Evolutionary conservation across 2,888 invertebrate genomes (phyloP).

Genomic region (Stenodema calcarata): DNA sequence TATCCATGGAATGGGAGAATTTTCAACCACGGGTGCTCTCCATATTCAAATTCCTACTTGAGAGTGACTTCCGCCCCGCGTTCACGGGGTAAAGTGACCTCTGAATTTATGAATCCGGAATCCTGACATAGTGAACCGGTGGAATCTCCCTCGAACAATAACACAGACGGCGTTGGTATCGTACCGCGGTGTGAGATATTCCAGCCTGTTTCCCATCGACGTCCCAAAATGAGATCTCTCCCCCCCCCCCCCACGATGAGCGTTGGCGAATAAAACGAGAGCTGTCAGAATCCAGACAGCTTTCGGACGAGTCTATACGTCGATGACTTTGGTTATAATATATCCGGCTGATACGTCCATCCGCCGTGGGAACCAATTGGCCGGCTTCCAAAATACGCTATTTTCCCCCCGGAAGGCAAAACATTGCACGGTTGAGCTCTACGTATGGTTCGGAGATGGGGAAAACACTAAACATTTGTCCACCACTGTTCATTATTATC

Average conservation of each 20-base stretch:
- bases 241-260: not conserved
- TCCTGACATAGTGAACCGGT: not conserved
- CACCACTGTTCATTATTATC: too few relatives aligned
- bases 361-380: not conserved
- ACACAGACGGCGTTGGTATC: not conserved
- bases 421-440: too few relatives aligned
- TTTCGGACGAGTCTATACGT: not conserved
- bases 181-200: not conserved
- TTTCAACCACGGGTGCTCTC: too few relatives aligned
- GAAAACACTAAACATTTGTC: too few relatives aligned
- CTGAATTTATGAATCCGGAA: not conserved
- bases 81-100: too few relatives aligned
- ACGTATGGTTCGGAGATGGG: too few relatives aligned
- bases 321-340: not conserved
- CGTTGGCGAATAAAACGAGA: not conserved
- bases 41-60: too few relatives aligned
- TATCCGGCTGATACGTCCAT: not conserved
- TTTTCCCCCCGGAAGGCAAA: too few relatives aligned
- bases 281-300: not conserved
- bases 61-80: too few relatives aligned
- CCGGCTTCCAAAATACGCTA: too few relatives aligned
- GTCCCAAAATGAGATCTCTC: not conserved
- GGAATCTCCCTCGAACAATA: not conserved
- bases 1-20: too few relatives aligned
- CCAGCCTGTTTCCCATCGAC: not conserved